Conservation (phyloP, 2,888 invertebrate species). For the Eristalinus aeneus region DNA sequence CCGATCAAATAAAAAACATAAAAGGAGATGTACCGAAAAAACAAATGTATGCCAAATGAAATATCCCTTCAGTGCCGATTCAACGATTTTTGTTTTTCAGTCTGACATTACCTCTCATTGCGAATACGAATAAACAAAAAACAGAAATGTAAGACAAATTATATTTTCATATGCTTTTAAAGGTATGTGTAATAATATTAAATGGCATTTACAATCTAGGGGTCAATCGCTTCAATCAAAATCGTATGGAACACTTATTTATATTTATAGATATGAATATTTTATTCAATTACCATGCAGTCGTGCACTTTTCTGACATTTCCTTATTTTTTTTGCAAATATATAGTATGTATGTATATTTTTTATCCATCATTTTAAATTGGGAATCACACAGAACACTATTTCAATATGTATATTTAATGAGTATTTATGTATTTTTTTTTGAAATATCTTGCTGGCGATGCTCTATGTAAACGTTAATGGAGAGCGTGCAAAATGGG, state of each 20-base stretch:
- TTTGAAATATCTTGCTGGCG: constrained; percentile 58
- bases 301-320: constrained; percentile 58
- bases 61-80: constrained; percentile 24
- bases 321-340: constrained; percentile 17
- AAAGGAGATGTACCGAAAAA: not conserved
- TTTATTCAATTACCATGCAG: constrained; percentile 68
- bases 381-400: constrained; percentile 64
- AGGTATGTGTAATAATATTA: constrained; percentile 47
- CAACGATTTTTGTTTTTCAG: constrained; percentile 21
- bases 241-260: constrained; percentile 55
- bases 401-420: constrained; percentile 38
- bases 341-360: constrained; percentile 3
- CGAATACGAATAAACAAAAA: constrained; percentile 20
- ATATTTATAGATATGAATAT: constrained; percentile 53
- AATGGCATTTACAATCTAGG: constrained; percentile 63
- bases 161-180: constrained; percentile 30
- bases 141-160: constrained; percentile 21
- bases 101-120: constrained; percentile 10
- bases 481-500: constrained; percentile 70
- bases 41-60: constrained; percentile 3
- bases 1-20: not conserved
- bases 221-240: constrained; percentile 63
- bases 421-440: constrained; percentile 13
- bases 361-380: constrained; percentile 53
- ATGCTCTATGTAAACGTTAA: constrained; percentile 63